These are phyloP conservation scores for Etheostoma nigrum DNA, from an alignment of 2,797 vertebrate species.

Conservation along the genomic window DNA sequence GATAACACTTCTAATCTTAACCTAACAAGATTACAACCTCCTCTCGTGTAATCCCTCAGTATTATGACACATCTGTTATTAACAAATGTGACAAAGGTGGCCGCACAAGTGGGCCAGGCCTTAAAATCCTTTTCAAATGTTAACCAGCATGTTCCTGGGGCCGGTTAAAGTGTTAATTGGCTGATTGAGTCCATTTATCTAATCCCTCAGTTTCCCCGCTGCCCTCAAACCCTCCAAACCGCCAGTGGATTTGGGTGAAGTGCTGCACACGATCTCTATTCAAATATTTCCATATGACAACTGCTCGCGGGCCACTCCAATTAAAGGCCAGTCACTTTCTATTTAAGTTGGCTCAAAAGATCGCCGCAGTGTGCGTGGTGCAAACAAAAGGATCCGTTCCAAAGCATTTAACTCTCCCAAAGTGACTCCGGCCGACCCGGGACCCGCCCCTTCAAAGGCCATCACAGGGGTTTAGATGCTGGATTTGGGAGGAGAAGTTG, in stretches of 20 bases:
- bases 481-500: conserved; percentile 87
- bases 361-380: conserved; percentile 80
- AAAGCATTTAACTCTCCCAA: conserved; percentile 83
- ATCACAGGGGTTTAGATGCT: conserved; percentile 91
- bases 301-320: conserved; percentile 81
- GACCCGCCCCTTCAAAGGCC: conserved; percentile 86
- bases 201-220: conserved; percentile 80
- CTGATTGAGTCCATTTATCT: conserved; percentile 86
- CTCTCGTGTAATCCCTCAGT: conserved; percentile 71
- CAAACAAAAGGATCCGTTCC: conserved; percentile 90
- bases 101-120: conserved; percentile 41
- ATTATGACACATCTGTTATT: conserved; percentile 82
- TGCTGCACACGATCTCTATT: conserved; percentile 85
- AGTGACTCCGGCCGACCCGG: conserved; percentile 80
- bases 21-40: conserved; percentile 76
- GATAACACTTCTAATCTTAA: conserved; percentile 40
- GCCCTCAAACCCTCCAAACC: conserved; percentile 75
- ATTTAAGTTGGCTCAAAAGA: conserved; percentile 75
- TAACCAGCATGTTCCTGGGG: conserved; percentile 81
- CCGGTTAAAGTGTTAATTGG: conserved; percentile 83
- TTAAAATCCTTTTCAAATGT: conserved; percentile 81
- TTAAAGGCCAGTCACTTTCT: conserved; percentile 88
- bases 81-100: conserved; percentile 70
- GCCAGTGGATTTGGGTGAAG: conserved; percentile 87
- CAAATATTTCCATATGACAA: conserved; percentile 91